phyloP scores from a whole-genome alignment of 2,888 invertebrate genomes.

The Miltochrista miniata region DNA sequence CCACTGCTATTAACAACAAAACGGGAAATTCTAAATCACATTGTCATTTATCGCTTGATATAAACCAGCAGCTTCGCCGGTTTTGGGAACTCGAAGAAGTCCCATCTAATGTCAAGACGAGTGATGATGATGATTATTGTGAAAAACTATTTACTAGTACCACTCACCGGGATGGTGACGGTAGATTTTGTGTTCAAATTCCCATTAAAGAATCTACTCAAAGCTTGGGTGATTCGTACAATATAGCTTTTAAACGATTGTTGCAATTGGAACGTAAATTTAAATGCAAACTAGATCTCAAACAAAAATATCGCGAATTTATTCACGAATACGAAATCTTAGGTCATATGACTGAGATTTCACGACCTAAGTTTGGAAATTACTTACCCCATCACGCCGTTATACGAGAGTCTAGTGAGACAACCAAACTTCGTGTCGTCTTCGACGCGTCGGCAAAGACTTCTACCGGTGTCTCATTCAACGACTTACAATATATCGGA shows the following conservation, averaged over 20 bases:
- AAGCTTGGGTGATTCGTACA: background rate
- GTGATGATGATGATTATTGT: slow-evolving; percentile 5
- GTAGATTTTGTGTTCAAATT: slow-evolving; percentile 11
- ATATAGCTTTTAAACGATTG: background rate
- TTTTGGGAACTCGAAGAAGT: background rate
- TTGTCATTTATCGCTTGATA: background rate
- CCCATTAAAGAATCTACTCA: slow-evolving; percentile 1
- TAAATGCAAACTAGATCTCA: background rate
- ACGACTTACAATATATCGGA: slow-evolving; percentile 20
- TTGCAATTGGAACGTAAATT: background rate
- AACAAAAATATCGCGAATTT: background rate
- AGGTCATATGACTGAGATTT: slow-evolving; percentile 4
- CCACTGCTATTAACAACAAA: background rate
- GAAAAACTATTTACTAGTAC: slow-evolving; percentile 4
- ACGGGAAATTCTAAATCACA: background rate
- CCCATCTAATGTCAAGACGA: background rate
- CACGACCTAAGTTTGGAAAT: slow-evolving; percentile 9
- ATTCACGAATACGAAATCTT: slow-evolving; percentile 5
- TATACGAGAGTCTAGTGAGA: slow-evolving; percentile 14
- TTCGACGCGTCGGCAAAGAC: slow-evolving; percentile 22
- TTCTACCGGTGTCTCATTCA: slow-evolving; percentile 17
- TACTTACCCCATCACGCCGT: slow-evolving; percentile 33
- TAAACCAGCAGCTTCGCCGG: background rate
- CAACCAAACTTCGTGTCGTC: slow-evolving; percentile 25
- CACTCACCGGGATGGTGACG: slow-evolving; percentile 2